Conservation (phyloP, 2,888 invertebrate genomes). For the Philereme transversata region DNA sequence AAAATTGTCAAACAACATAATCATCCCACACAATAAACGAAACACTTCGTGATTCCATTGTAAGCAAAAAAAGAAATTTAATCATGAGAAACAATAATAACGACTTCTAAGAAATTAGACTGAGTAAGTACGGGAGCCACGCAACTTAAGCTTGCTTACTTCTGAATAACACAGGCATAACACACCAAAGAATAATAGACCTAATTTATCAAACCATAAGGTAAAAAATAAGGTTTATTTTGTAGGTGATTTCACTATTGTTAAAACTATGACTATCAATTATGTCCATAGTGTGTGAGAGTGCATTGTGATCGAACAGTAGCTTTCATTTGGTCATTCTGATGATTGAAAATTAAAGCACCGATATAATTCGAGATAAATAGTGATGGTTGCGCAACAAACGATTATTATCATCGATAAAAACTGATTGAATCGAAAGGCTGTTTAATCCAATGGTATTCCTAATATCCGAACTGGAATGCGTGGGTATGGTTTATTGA, state of each 20-base stretch:
- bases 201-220: constrained; percentile 44
- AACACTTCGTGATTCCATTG: constrained; percentile 71
- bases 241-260: constrained; percentile 74
- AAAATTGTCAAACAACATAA: constrained; percentile 58
- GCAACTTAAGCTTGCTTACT: constrained; percentile 75
- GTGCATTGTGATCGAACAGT: constrained; percentile 80
- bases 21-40: constrained; percentile 65
- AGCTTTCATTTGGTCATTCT: constrained; percentile 76
- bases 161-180: constrained; percentile 60
- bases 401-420: constrained; percentile 29
- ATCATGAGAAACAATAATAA: constrained; percentile 84
- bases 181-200: constrained; percentile 42
- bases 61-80: constrained; percentile 81
- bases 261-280: constrained; percentile 82
- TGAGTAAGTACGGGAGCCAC: constrained; percentile 82
- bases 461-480: constrained; percentile 27
- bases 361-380: constrained; percentile 77
- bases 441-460: constrained; percentile 18
- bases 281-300: constrained; percentile 77
- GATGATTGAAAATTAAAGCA: constrained; percentile 82
- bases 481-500: constrained; percentile 22
- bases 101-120: constrained; percentile 80
- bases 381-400: constrained; percentile 59
- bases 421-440: constrained; percentile 28
- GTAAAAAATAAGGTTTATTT: constrained; percentile 42